phyloP scores from a whole-genome alignment of 2,113 vertebrate genomes.

The Podocnemis expansa region DNA sequence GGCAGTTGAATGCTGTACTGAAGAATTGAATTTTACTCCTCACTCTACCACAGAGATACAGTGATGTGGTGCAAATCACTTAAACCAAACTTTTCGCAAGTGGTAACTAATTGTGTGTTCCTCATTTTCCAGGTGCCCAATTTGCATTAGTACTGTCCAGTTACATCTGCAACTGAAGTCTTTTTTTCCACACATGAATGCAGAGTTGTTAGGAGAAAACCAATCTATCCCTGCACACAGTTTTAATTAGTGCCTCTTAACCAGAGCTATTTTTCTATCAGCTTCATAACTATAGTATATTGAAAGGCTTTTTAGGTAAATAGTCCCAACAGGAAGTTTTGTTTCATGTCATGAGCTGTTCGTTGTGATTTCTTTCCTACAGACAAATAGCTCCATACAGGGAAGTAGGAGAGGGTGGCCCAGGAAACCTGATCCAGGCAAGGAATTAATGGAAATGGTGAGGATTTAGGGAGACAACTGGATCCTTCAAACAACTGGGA shows the following conservation, averaged over 20 bases:
- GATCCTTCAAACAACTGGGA: not conserved
- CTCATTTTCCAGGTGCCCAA: not conserved
- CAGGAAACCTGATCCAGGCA: not conserved
- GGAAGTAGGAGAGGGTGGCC: not conserved
- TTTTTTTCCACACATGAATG: not conserved
- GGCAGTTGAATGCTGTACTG: not conserved
- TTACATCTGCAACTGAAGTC: no score
- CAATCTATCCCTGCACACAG: rapidly evolving
- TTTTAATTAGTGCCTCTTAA: not conserved
- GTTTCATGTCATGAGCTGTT: not conserved
- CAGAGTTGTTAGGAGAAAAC: not conserved
- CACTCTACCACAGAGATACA: not conserved
- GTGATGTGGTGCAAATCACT: not conserved
- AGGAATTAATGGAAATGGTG: not conserved
- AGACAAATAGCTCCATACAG: not conserved
- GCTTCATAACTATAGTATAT: not conserved
- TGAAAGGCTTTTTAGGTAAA: not conserved
- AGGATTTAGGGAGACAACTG: not conserved
- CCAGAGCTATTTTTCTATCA: not conserved
- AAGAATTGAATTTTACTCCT: not conserved
- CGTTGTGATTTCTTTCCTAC: not conserved
- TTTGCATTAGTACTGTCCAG: no score
- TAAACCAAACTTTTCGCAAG: not conserved
- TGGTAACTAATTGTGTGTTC: not conserved
- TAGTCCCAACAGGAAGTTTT: not conserved